Evolutionary conservation across 2,888 invertebrate genomes (phyloP), one percentile per base, ranked within the genome.

Genomic region (Leptogaster cylindrica): DNA sequence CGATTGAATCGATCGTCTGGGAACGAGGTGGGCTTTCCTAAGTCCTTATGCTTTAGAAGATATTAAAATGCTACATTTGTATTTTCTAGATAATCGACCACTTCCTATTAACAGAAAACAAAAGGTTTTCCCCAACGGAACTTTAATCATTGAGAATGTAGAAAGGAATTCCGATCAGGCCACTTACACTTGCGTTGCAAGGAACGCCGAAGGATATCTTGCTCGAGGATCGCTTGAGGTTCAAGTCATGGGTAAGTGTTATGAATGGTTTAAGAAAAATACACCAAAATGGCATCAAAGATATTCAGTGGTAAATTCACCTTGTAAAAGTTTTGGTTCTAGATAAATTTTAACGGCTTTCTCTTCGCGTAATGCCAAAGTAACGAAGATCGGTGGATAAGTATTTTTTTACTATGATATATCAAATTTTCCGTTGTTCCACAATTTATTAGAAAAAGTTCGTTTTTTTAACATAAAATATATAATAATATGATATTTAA

Each of bases 71-170:
- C n/a, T n/a, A n/a, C n/a, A n/a, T 39, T 51, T 46, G 10, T 48
- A 10, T 7, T 55, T 64, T 75, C 7, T 71, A 88, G 93, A 90
- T 76, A 89, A 88, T 75, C 88, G 93, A 68, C 88, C 90, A 18
- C 83, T 97, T 70, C 97, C 97, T 64, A 94, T 95, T 82, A 96
- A 95, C 82, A 88, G 96, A 75, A 93, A 96, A 76, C 97, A 97
- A 80, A 93, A 93, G 75, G 93, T 95, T 63, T 94, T 93, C 83
- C 90, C 91, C 66, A 95, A 96, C 78, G 96, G 96, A 71, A 95
- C 95, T 0, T 85, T 97, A 3, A 92, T 94, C 72, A 95, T 97
- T 76, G 92, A 94, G 81, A 94, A 95, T 78, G 95, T 97, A 5
- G 95, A 96, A 82, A 87, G 95, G 51, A 87, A 88, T 76, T 92